Evolutionary conservation across 1,140 invertebrate genomes (phyloP).

Genomic region (Drosophila watanabei): DNA sequence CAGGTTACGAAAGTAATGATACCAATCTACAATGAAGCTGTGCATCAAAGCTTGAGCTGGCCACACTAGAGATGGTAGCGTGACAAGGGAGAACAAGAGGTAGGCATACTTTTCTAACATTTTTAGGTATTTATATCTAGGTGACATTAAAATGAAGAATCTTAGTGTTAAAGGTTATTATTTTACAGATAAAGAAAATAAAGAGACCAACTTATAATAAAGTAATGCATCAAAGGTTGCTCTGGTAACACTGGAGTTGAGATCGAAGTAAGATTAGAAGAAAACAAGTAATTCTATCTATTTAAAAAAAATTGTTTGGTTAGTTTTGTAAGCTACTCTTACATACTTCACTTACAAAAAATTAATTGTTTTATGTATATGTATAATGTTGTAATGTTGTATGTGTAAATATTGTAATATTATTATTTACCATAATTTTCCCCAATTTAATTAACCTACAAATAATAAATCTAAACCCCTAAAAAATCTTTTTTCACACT

Average conservation of each 20-base stretch:
- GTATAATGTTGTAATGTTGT: too few species aligned
- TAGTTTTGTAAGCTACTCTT: too few species aligned
- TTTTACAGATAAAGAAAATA: neutral
- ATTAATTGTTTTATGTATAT: too few species aligned
- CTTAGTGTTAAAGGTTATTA: too few species aligned
- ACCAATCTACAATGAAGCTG: slow-evolving; percentile 36
- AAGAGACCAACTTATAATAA: slow-evolving; percentile 31
- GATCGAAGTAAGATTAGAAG: too few species aligned
- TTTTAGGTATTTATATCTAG: neutral
- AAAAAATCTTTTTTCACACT: neutral
- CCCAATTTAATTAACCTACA: neutral
- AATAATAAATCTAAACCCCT: neutral
- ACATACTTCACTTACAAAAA: too few species aligned
- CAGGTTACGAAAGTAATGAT: neutral
- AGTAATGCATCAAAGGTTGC: slow-evolving; percentile 24
- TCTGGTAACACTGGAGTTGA: slow-evolving; percentile 34
- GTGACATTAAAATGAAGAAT: neutral
- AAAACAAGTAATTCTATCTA: too few species aligned
- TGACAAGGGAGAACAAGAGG: neutral
- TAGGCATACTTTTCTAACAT: neutral
- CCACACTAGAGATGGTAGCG: slow-evolving; percentile 36
- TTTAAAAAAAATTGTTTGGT: too few species aligned
- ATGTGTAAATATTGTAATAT: too few species aligned
- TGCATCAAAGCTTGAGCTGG: slow-evolving; percentile 35
- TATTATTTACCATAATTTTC: neutral